A percentile compares a stretch with the other conserved stretches of the same genome.
phyloP scores from a whole-genome alignment of 2,888 invertebrate genomes.

The Stomorhina lunata region DNA sequence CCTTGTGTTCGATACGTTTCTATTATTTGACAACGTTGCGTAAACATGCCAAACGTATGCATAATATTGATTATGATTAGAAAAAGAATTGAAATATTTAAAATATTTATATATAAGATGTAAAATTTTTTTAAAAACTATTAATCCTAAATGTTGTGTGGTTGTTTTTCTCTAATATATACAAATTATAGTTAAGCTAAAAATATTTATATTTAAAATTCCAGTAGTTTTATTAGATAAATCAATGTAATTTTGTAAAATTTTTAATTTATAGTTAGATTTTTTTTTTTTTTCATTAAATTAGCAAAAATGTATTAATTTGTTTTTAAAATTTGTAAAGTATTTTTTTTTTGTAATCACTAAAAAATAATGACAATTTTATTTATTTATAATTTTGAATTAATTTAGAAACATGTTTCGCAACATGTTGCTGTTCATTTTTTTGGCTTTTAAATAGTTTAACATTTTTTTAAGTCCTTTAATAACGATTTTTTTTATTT shows the following conservation, averaged over 20 bases:
- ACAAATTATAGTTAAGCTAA: background rate
- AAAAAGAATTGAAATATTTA: background rate
- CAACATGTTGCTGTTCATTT: background rate
- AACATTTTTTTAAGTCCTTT: no score
- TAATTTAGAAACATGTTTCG: background rate
- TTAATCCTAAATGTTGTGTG: slow-evolving; percentile 18
- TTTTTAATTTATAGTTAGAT: background rate
- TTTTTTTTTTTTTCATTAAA: background rate
- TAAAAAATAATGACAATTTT: slow-evolving; percentile 52
- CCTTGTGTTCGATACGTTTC: slow-evolving; percentile 76
- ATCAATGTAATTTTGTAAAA: background rate
- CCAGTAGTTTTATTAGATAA: slow-evolving; percentile 27
- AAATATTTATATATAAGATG: background rate
- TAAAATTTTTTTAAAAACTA: background rate
- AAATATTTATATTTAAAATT: background rate
- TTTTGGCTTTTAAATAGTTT: no score
- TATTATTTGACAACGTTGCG: slow-evolving; percentile 71
- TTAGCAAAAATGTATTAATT: background rate
- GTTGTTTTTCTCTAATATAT: slow-evolving; percentile 8
- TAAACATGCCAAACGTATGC: slow-evolving; percentile 67
- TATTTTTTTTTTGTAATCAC: background rate
- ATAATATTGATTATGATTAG: slow-evolving; percentile 53
- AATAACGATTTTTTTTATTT: no score
- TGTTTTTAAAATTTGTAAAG: background rate
- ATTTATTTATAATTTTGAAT: slow-evolving; percentile 25